Evolutionary conservation across 2,888 invertebrate genomes (phyloP).

Genomic region (Diarsia rubi): DNA sequence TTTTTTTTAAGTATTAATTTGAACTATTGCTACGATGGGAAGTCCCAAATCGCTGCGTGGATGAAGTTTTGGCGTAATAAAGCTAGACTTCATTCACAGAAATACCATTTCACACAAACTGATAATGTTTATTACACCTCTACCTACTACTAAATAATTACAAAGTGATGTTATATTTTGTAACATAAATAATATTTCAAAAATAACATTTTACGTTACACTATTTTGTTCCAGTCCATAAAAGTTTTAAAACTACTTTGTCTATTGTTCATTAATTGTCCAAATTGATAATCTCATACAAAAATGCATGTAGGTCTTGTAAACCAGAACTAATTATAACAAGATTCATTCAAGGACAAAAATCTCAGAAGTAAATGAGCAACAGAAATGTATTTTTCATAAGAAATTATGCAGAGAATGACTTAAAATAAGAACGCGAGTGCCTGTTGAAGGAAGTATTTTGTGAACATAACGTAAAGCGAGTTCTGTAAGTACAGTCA

Average conservation of each 20-base stretch:
- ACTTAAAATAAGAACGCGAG: conserved; percentile 30
- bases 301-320: neutral
- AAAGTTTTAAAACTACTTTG: no score
- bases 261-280: neutral
- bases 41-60: no score
- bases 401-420: neutral
- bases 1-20: no score
- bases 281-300: neutral
- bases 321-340: neutral
- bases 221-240: neutral
- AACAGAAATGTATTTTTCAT: conserved; percentile 21
- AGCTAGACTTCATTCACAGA: no score
- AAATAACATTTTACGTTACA: no score
- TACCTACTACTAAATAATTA: no score
- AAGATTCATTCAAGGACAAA: neutral
- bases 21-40: no score
- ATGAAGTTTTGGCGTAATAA: no score
- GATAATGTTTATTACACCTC: no score
- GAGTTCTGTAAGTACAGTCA: conserved; percentile 25
- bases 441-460: conserved; percentile 26
- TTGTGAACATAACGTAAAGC: conserved; percentile 19
- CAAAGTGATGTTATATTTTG: no score
- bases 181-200: no score
- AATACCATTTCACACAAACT: no score
- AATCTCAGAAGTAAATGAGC: neutral